These are phyloP conservation scores for Seira musarum DNA, from an alignment of 2,888 invertebrate species.

Conservation along the genomic window DNA sequence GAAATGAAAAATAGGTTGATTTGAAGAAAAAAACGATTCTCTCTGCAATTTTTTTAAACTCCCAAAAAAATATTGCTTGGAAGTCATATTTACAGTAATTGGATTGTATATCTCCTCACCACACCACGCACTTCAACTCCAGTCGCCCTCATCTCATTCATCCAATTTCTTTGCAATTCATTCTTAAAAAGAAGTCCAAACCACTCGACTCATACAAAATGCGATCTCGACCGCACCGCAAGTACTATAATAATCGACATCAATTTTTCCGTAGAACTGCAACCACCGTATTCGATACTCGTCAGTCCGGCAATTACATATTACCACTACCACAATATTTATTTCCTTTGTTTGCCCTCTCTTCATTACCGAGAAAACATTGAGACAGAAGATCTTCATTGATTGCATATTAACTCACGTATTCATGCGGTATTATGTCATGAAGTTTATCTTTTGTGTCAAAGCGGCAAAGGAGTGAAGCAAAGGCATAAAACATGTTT, in stretches of 20 bases:
- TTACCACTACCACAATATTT: background rate
- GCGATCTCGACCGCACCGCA: background rate
- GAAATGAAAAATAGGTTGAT: slow-evolving; percentile 23
- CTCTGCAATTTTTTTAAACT: slow-evolving; percentile 2
- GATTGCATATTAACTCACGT: slow-evolving; percentile 4
- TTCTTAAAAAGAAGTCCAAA: no score
- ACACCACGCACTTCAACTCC: background rate
- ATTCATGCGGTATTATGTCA: slow-evolving; percentile 3
- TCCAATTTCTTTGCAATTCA: no score
- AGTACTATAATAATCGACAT: no score
- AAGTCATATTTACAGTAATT: background rate
- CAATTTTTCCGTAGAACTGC: background rate
- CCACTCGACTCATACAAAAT: no score
- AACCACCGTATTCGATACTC: background rate
- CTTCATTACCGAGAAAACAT: slow-evolving; percentile 4
- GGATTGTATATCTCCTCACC: background rate
- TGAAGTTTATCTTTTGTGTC: slow-evolving; percentile 6
- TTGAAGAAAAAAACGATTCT: background rate
- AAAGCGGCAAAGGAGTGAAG: background rate
- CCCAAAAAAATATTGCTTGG: background rate
- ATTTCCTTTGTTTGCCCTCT: slow-evolving; percentile 10
- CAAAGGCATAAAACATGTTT: background rate
- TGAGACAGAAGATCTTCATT: background rate
- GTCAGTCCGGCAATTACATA: background rate
- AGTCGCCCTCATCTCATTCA: no score